A percentile compares a stretch with the other conserved stretches of the same genome.
These are phyloP conservation scores for Malurus leucopterus DNA, from an alignment of 2,797 vertebrate species.

Conservation along the genomic window DNA sequence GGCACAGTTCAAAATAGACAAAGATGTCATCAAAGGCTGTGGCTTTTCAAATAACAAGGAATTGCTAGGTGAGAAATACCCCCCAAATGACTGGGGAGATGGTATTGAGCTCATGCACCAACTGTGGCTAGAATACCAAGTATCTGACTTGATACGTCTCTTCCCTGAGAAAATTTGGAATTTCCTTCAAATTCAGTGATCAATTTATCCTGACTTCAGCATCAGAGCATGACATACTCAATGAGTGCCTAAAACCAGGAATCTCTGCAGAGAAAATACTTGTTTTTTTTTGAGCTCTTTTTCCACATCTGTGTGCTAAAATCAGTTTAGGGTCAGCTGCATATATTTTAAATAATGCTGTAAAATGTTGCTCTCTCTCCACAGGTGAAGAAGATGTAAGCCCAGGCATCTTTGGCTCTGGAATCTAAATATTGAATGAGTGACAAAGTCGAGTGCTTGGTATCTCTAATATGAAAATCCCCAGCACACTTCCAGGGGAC, in stretches of 20 bases:
- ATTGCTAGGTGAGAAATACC: not conserved
- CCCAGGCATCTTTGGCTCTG: not conserved
- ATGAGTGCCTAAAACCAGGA: not conserved
- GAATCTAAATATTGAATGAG: not conserved
- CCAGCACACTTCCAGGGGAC: not conserved
- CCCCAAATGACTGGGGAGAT: not conserved
- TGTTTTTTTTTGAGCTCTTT: not conserved
- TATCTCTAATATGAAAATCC: not conserved
- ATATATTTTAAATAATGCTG: not conserved
- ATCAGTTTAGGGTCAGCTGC: not conserved
- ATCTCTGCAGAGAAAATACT: not conserved
- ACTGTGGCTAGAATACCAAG: not conserved
- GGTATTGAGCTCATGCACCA: not conserved
- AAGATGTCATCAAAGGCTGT: not conserved
- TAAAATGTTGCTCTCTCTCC: not conserved
- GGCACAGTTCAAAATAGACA: conserved; percentile 10
- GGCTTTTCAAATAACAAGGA: not conserved
- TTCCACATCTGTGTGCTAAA: not conserved
- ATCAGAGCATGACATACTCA: not conserved
- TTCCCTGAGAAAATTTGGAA: not conserved
- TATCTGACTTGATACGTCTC: not conserved
- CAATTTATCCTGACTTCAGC: not conserved
- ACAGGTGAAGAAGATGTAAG: not conserved
- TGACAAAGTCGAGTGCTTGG: not conserved
- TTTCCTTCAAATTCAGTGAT: not conserved